Evolutionary conservation across 2,888 invertebrate species (phyloP), one percentile per base, ranked within the genome.

Genomic region (Amphipoea oculea): DNA sequence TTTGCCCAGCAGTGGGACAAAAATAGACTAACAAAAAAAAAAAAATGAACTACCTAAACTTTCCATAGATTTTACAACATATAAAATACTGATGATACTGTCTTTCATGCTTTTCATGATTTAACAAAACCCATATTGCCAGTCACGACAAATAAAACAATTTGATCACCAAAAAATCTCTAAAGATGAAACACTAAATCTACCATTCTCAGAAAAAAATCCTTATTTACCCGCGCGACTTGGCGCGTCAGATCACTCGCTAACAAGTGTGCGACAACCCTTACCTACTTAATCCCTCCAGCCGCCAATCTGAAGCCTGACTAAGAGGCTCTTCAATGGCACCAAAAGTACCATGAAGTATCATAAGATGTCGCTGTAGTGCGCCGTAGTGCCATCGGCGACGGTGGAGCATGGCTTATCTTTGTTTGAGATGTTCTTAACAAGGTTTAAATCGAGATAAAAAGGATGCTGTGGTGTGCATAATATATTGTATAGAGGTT

Each of bases 371-470:
- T 62, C 42, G 29, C 63, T 60, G n/a, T 72, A 70, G 73, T 78
- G 48, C 62, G 40, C 40, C 78, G n/a, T 51, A 83, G 83, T 73
- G 45, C 70, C 84, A 83, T 77, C 77, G 63, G 36, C 63, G 42
- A 29, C 7, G 36, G 14, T 48, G 45, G 62, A 83, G 72, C 86
- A 79, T 86, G 85, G 65, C 65, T 74, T 85, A 85, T 85, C 85
- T 85, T 57, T 45, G 68, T 63, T 23, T 40, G 68, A 72, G 62
- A 72, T 60, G 45, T 69, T 76, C 79, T 76, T 70, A 74, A 82
- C 85, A 68, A 67, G 82, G 54, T 78, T 76, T 86, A 54, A n/a
- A 72, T 51, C 73, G 45, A 65, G 84, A 74, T 83, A 69, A 76
- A 36, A 40, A 20, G 29, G 57, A 66, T 51, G 45, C n/a, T 36